phyloP scores from a whole-genome alignment of 2,113 vertebrate species.

The Corvus moneduloides region DNA sequence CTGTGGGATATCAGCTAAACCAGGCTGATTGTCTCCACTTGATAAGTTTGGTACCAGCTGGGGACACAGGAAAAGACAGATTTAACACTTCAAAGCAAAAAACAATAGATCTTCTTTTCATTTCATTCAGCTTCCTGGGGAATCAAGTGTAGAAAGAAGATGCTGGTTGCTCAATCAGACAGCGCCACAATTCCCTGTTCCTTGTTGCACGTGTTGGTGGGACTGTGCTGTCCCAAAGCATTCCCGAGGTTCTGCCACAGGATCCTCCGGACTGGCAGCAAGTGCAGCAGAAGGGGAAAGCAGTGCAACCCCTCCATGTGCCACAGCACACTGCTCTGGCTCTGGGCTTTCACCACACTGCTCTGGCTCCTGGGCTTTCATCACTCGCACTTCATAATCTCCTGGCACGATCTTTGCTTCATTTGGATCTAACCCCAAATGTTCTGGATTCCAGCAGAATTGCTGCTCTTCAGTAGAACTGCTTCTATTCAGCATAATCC shows the following conservation, averaged over 20 bases:
- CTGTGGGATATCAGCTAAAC: not conserved
- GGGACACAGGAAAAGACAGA: not conserved
- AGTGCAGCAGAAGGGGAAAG: not conserved
- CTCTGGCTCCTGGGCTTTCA: not conserved
- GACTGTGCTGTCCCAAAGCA: not conserved
- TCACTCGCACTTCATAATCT: not conserved
- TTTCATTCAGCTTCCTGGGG: not conserved
- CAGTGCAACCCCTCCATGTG: fast-evolving
- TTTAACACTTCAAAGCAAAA: slow-evolving; percentile 8
- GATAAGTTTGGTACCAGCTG: not conserved
- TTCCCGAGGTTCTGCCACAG: not conserved
- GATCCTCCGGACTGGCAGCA: fast-evolving
- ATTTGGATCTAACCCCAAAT: not conserved
- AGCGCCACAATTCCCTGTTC: not conserved
- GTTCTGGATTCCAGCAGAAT: not conserved
- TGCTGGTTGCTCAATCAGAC: not conserved
- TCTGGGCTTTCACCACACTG: not conserved
- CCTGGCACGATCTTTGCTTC: not conserved
- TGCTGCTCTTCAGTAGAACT: not conserved
- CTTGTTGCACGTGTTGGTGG: fast-evolving
- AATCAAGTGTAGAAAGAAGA: not conserved
- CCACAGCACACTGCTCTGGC: not conserved
- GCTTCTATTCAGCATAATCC: not conserved
- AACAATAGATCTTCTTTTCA: not conserved
- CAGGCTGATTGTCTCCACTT: not conserved